Conservation (phyloP, 2,888 invertebrate species). For the Acleris literana region DNA sequence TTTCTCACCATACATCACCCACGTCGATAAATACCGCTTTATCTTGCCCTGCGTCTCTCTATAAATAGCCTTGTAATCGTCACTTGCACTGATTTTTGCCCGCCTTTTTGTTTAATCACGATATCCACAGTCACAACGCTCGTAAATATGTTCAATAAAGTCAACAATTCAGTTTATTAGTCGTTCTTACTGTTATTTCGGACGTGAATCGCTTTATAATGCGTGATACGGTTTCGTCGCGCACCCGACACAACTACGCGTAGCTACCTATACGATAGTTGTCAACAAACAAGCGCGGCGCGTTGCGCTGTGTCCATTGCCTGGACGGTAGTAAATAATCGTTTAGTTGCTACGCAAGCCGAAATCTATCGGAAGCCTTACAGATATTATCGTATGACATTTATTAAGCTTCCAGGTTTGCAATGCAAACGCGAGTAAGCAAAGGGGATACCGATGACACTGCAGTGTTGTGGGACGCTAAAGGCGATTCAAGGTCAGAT, state of each 20-base stretch:
- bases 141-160: conserved; percentile 47
- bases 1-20: conserved; percentile 43
- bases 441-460: conserved; percentile 27
- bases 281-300: conserved; percentile 67
- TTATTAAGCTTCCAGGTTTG: conserved; percentile 4
- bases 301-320: conserved; percentile 49
- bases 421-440: conserved; percentile 5
- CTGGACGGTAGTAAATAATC: conserved; percentile 39
- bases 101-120: conserved; percentile 70
- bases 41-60: conserved; percentile 66
- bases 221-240: conserved; percentile 66
- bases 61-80: conserved; percentile 74
- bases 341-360: conserved; percentile 18
- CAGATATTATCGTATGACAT: conserved; percentile 12
- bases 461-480: conserved; percentile 23
- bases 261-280: conserved; percentile 40
- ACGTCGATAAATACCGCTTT: conserved; percentile 54
- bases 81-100: conserved; percentile 74
- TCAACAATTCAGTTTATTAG: conserved; percentile 51
- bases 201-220: conserved; percentile 53
- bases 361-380: conserved; percentile 19
- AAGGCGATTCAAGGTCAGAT: conserved; percentile 34
- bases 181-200: conserved; percentile 52
- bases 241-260: conserved; percentile 70
- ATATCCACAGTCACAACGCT: conserved; percentile 48